These are phyloP conservation scores for Chelonus insularis DNA, from an alignment of 1,140 invertebrate species.

Conservation along the genomic window DNA sequence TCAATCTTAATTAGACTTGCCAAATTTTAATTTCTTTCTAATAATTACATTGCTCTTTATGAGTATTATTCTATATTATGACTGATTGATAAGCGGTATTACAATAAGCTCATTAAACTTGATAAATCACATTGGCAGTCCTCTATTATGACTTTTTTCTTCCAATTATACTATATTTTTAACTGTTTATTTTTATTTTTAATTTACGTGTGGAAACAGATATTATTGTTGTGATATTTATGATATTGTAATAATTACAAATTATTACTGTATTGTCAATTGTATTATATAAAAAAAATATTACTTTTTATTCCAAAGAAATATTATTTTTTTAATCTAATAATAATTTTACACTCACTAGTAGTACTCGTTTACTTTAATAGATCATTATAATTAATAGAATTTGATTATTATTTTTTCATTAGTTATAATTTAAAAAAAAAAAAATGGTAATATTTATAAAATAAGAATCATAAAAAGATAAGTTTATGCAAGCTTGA, in stretches of 20 bases:
- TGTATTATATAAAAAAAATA: too few species aligned
- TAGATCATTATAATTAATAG: too few species aligned
- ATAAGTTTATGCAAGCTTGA: too few species aligned
- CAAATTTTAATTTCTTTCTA: neutral
- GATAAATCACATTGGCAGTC: neutral
- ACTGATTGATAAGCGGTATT: neutral
- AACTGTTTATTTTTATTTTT: conserved; percentile 15
- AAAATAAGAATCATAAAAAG: too few species aligned
- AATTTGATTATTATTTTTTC: too few species aligned
- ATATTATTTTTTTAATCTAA: too few species aligned
- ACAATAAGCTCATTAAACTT: neutral
- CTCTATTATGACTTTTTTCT: neutral
- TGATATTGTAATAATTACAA: conserved; percentile 49
- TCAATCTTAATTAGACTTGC: conserved; percentile 17
- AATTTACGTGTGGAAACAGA: conserved; percentile 40
- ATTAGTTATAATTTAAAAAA: too few species aligned
- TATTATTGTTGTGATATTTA: conserved; percentile 59
- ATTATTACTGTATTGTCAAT: conserved; percentile 46
- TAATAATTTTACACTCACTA: too few species aligned
- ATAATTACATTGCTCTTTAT: neutral
- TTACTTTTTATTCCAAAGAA: too few species aligned
- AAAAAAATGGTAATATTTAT: too few species aligned
- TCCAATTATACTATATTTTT: conserved; percentile 2
- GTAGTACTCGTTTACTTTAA: too few species aligned
- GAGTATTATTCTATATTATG: neutral